Evolutionary conservation across 2,113 vertebrate genomes (phyloP).

Genomic region (Mungos mungo): DNA sequence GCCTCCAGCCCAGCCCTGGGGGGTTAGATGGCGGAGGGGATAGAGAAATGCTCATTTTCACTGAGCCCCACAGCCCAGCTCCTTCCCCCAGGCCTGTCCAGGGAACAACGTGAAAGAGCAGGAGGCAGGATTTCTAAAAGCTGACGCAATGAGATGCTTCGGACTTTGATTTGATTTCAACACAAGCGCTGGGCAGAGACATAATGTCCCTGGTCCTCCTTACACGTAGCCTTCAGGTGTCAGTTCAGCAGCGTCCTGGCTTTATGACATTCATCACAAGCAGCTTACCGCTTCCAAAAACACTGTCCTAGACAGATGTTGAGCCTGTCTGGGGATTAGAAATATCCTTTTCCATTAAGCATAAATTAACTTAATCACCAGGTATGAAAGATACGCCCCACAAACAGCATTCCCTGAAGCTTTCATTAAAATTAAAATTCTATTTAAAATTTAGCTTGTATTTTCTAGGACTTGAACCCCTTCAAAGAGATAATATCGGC

Average conservation of each 20-base stretch:
- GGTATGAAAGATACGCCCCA: conserved; percentile 86
- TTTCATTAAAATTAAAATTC: conserved; percentile 89
- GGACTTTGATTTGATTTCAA: conserved; percentile 70
- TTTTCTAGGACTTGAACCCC: conserved; percentile 81
- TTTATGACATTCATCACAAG: conserved; percentile 83
- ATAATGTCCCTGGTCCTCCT: conserved; percentile 69
- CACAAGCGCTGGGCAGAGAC: conserved; percentile 66
- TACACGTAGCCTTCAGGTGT: conserved; percentile 80
- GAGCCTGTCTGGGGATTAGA: conserved; percentile 85
- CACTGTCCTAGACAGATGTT: conserved; percentile 83
- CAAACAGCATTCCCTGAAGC: conserved; percentile 85
- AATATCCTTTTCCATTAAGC: conserved; percentile 87
- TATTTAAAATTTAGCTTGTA: conserved; percentile 85
- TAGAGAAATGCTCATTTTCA: fast-evolving
- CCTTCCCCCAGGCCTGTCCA: not conserved
- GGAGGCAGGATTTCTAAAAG: conserved; percentile 64
- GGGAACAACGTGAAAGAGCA: not conserved
- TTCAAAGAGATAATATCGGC: conserved; percentile 83
- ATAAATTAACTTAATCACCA: conserved; percentile 90
- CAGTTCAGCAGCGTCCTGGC: conserved; percentile 67
- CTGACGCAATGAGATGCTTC: conserved; percentile 60
- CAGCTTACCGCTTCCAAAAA: conserved; percentile 82
- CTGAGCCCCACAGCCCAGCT: not conserved
- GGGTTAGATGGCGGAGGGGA: fast-evolving
- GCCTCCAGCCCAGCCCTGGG: not conserved